phyloP scores from a whole-genome alignment of 2,113 vertebrate species.

The Carettochelys insculpta region DNA sequence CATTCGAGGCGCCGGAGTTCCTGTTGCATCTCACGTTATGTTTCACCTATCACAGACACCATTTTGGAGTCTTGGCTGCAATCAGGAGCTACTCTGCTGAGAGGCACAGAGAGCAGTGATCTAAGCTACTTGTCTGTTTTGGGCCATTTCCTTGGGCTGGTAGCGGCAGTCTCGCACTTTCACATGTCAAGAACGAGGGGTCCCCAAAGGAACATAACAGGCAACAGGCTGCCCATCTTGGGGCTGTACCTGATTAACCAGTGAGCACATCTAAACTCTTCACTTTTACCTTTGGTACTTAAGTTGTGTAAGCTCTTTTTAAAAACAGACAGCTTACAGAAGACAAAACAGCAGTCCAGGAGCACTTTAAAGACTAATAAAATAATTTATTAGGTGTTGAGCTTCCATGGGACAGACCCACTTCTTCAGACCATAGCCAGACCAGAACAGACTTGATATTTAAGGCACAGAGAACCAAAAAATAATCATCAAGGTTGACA shows the following conservation, averaged over 20 bases:
- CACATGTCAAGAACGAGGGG: too few species aligned
- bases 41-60: background rate
- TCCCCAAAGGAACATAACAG: too few species aligned
- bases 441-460: too few species aligned
- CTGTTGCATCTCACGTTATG: background rate
- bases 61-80: background rate
- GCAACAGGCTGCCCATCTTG: too few species aligned
- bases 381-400: too few species aligned
- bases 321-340: fast-evolving
- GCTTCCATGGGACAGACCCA: too few species aligned
- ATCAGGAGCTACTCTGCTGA: fast-evolving
- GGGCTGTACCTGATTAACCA: background rate
- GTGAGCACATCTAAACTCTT: background rate
- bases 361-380: too few species aligned
- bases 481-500: too few species aligned
- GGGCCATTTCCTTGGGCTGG: background rate
- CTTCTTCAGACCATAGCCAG: too few species aligned
- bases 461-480: too few species aligned
- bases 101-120: background rate
- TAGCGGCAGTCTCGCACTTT: background rate
- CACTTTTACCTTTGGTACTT: background rate
- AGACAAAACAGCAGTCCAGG: too few species aligned
- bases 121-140: background rate
- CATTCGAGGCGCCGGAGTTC: fast-evolving
- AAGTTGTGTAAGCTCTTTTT: background rate